phyloP scores from a whole-genome alignment of 2,797 vertebrate species.

The Pelochelys cantorii region DNA sequence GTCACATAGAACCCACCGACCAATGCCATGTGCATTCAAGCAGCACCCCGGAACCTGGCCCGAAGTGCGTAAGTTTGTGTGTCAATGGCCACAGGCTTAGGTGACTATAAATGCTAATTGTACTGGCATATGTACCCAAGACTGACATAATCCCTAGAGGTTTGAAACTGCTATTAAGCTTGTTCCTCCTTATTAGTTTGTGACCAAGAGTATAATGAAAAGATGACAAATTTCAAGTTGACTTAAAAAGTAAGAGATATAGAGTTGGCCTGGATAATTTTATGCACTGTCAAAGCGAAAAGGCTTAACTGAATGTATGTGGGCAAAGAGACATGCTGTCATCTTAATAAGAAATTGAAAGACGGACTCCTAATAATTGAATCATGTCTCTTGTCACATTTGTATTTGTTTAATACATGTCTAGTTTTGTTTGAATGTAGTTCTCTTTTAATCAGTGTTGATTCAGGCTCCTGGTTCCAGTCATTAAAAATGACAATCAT shows the following conservation, averaged over 20 bases:
- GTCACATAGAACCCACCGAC: fast-evolving
- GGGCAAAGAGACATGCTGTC: constrained; percentile 47
- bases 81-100: constrained; percentile 59
- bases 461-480: constrained; percentile 49
- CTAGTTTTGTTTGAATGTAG: constrained; percentile 6
- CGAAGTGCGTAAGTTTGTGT: constrained; percentile 12
- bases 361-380: constrained; percentile 50
- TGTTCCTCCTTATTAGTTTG: constrained; percentile 66
- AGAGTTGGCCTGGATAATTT: constrained; percentile 58
- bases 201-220: constrained; percentile 63
- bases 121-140: constrained; percentile 23
- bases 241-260: constrained; percentile 33
- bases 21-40: not conserved
- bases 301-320: constrained; percentile 39
- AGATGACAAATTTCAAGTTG: constrained; percentile 29
- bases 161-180: constrained; percentile 70
- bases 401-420: constrained; percentile 59
- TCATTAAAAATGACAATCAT: constrained; percentile 45
- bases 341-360: constrained; percentile 69
- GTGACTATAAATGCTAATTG: constrained; percentile 50
- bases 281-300: constrained; percentile 56
- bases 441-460: constrained; percentile 48
- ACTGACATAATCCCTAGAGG: constrained; percentile 45
- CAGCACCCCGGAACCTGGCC: not conserved
- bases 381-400: constrained; percentile 53